Conservation (phyloP, 2,113 vertebrate genomes). For the Astur gentilis region DNA sequence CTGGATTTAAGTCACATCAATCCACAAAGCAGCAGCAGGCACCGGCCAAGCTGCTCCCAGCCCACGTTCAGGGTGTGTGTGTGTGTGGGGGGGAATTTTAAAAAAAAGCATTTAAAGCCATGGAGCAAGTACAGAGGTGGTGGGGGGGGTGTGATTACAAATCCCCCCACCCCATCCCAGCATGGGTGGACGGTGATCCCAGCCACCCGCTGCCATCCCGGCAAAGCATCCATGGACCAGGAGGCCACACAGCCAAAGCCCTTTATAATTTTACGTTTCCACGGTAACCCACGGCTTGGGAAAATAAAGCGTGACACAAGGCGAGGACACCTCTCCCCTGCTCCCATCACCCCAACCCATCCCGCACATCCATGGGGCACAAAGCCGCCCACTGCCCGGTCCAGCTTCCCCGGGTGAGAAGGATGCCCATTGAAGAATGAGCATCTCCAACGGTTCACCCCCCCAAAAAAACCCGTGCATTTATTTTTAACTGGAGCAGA, state of each 20-base stretch:
- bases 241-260: background rate
- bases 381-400: background rate
- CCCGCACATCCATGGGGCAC: background rate
- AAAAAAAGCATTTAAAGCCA: background rate
- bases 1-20: background rate
- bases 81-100: no score
- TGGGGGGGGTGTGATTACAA: background rate
- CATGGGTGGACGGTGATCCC: background rate
- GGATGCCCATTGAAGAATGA: background rate
- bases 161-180: background rate
- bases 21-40: background rate
- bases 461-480: accelerated
- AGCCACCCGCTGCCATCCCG: background rate
- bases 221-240: background rate
- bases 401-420: background rate
- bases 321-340: background rate
- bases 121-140: background rate
- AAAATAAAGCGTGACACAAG: background rate
- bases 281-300: background rate
- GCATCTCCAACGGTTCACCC: background rate
- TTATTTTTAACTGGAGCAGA: background rate
- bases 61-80: accelerated
- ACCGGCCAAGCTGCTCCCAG: background rate
- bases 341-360: background rate
- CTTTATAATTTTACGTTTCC: background rate